Evolutionary conservation across 2,113 vertebrate species (phyloP).

Genomic region (sheep (Ovis aries)): DNA sequence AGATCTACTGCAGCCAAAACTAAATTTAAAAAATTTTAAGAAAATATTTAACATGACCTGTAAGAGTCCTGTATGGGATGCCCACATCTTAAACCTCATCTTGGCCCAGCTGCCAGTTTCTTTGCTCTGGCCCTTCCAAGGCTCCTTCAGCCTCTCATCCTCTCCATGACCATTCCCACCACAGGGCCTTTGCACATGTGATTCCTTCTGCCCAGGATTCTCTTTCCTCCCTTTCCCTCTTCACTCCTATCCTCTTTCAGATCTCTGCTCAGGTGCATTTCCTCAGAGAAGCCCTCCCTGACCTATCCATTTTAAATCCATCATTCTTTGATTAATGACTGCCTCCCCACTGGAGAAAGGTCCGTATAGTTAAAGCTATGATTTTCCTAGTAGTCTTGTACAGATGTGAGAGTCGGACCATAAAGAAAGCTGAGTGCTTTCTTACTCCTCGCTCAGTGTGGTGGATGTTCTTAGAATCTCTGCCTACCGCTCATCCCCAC

Average conservation of each 20-base stretch:
- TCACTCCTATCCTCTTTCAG: neutral
- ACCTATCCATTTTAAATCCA: neutral
- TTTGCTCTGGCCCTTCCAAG: neutral
- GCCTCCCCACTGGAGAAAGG: neutral
- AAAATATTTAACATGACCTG: neutral
- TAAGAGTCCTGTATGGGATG: neutral
- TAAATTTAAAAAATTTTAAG: neutral
- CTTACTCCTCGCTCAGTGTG: neutral
- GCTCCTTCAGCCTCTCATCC: neutral
- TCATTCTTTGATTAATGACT: neutral
- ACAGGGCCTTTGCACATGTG: neutral
- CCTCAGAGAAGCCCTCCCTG: neutral
- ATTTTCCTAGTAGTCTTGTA: neutral
- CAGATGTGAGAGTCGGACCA: neutral
- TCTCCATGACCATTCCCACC: neutral
- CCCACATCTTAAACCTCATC: neutral
- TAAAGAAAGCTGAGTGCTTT: neutral
- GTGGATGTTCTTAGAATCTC: neutral
- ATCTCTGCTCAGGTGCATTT: neutral
- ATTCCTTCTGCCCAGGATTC: neutral
- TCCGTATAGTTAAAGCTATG: neutral
- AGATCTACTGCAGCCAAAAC: neutral
- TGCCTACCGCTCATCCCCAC: neutral
- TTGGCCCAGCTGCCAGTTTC: neutral
- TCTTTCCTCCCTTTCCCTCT: neutral